Conservation (phyloP, 2,113 vertebrate species). For the Ramphastos sulfuratus region DNA sequence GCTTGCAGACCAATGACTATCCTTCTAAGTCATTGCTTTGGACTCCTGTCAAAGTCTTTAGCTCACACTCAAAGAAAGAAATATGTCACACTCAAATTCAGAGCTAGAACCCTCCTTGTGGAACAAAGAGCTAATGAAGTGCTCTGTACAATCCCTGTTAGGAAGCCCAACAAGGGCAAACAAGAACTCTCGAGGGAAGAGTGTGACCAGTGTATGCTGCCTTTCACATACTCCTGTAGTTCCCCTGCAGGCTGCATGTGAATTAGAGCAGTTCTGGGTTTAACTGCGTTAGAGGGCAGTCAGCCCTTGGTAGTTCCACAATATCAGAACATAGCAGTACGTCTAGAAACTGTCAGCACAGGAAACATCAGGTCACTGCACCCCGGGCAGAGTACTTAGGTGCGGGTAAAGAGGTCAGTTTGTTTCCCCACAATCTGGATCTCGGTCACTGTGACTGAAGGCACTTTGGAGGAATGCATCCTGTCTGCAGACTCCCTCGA, state of each 20-base stretch:
- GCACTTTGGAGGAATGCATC: not conserved
- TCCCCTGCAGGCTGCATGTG: not conserved
- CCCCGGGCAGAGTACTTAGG: not conserved
- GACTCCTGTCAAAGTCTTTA: not conserved
- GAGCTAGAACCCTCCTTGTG: not conserved
- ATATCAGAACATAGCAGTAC: not conserved
- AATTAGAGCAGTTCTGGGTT: not conserved
- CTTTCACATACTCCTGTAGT: not conserved
- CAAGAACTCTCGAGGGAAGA: not conserved
- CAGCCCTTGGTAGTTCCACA: not conserved
- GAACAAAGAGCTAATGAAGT: not conserved
- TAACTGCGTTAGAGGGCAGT: not conserved
- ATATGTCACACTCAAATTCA: not conserved
- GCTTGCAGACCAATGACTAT: not conserved
- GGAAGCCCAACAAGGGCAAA: not conserved
- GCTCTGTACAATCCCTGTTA: not conserved
- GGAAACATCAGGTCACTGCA: not conserved
- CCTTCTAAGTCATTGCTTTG: not conserved
- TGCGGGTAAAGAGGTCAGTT: not conserved
- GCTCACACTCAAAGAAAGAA: not conserved
- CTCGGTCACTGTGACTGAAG: not conserved
- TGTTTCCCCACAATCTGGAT: not conserved
- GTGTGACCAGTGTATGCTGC: not conserved
- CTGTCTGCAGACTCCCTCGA: not conserved
- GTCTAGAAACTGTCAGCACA: not conserved